Evolutionary conservation across 2,113 vertebrate genomes (phyloP).

Genomic region (Myotis yumanensis): DNA sequence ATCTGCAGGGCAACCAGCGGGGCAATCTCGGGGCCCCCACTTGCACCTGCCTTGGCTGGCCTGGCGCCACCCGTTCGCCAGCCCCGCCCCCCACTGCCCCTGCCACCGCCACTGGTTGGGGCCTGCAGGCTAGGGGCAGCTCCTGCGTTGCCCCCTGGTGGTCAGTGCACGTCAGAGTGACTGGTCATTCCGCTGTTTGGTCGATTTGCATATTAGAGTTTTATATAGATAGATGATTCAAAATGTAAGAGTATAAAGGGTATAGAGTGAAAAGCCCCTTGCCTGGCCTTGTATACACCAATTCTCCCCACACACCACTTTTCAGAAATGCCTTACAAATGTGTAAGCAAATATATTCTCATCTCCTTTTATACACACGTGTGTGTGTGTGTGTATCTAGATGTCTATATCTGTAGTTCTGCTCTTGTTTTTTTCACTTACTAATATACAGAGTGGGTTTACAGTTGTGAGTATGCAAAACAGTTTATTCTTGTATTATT

Average conservation of each 20-base stretch:
- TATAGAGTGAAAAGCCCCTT: not conserved
- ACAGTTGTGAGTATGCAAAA: not conserved
- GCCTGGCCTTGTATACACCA: not conserved
- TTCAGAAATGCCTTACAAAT: not conserved
- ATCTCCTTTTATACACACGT: not conserved
- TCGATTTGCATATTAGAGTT: too few species aligned
- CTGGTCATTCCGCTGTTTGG: too few species aligned
- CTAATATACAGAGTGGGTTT: not conserved
- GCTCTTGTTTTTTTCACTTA: not conserved
- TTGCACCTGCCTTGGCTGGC: too few species aligned
- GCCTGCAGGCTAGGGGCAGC: too few species aligned
- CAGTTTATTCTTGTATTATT: not conserved
- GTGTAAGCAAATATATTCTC: not conserved
- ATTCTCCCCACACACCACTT: not conserved
- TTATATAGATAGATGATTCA: not conserved
- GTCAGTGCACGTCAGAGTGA: too few species aligned
- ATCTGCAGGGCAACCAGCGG: too few species aligned
- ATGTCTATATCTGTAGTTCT: not conserved
- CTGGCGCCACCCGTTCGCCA: too few species aligned
- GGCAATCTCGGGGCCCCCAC: too few species aligned
- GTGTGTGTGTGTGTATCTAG: fast-evolving
- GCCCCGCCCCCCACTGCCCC: too few species aligned
- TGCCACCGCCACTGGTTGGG: too few species aligned
- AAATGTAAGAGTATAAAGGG: not conserved
- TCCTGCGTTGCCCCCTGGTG: too few species aligned